Percentiles rank a stretch among this genome's conserved stretches.
Evolutionary conservation across 1,140 invertebrate species (phyloP).

Genomic region (Agrypnia vestita): DNA sequence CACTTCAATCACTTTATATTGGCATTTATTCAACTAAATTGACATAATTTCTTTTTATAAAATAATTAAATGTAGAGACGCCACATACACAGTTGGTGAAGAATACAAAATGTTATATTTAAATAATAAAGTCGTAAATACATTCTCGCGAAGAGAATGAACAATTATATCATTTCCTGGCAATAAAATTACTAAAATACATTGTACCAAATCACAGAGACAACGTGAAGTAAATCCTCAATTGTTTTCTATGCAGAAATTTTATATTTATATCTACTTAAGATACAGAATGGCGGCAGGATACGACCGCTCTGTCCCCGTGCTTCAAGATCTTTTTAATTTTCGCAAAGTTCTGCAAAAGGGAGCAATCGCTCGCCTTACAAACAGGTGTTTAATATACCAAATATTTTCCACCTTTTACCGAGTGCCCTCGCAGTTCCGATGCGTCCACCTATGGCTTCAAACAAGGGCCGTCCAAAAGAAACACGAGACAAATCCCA

Average conservation of each 20-base stretch:
- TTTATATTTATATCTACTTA: slow-evolving; percentile 37
- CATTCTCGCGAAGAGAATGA: too few relatives aligned
- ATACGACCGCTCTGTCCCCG: slow-evolving; percentile 1
- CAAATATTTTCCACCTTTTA: neutral
- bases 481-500: slow-evolving; percentile 53
- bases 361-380: neutral
- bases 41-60: too few relatives aligned
- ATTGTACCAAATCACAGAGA: neutral
- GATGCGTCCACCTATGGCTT: neutral
- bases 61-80: too few relatives aligned
- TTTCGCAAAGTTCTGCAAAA: neutral
- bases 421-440: neutral
- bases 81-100: too few relatives aligned
- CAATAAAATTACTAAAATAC: neutral
- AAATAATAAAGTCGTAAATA: too few relatives aligned
- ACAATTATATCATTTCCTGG: too few relatives aligned
- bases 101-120: too few relatives aligned
- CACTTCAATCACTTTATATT: too few relatives aligned
- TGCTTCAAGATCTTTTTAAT: neutral
- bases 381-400: neutral
- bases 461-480: slow-evolving; percentile 49
- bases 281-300: neutral
- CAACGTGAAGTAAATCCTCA: neutral
- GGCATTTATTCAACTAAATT: too few relatives aligned
- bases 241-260: slow-evolving; percentile 23